phyloP scores from a whole-genome alignment of 1,140 invertebrate genomes.

The Drosophila ercepeae region DNA sequence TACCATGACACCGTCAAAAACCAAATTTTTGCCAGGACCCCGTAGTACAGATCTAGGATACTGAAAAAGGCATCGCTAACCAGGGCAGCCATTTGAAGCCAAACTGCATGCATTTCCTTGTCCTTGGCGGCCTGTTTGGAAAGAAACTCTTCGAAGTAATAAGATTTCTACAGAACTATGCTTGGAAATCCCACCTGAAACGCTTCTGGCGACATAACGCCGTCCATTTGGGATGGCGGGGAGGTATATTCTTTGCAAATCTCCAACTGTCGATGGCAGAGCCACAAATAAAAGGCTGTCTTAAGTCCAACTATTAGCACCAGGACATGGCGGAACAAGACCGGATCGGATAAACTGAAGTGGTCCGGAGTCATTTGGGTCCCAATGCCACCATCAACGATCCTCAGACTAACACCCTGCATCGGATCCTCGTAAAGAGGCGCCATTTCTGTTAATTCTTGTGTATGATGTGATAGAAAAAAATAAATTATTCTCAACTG shows the following conservation, averaged over 20 bases:
- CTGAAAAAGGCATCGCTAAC: slow-evolving; percentile 30
- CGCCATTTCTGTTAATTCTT: slow-evolving; percentile 6
- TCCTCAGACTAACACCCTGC: slow-evolving; percentile 7
- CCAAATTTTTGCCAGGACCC: slow-evolving; percentile 35
- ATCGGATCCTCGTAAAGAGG: slow-evolving; percentile 50
- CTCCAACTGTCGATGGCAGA: slow-evolving; percentile 47
- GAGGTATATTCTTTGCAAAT: not conserved
- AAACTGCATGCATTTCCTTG: slow-evolving; percentile 8
- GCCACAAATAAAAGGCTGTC: slow-evolving; percentile 21
- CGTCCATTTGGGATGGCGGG: slow-evolving; percentile 7
- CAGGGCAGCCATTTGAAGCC: not conserved
- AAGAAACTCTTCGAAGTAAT: no score
- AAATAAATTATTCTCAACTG: not conserved
- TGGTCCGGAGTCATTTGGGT: not conserved
- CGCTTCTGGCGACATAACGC: not conserved
- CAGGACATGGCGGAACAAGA: slow-evolving; percentile 49
- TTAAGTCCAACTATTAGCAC: slow-evolving; percentile 15
- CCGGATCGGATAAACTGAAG: slow-evolving; percentile 20
- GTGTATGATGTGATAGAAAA: not conserved
- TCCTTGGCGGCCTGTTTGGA: slow-evolving; percentile 4
- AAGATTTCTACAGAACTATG: no score
- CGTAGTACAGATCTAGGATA: slow-evolving; percentile 42
- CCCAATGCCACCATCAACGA: slow-evolving; percentile 9
- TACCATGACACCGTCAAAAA: slow-evolving; percentile 19
- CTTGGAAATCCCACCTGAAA: slow-evolving; percentile 13